A percentile compares a stretch with the other conserved stretches of the same genome.
Evolutionary conservation across 2,888 invertebrate species (phyloP).

Genomic region (Odontocerum albicorne): DNA sequence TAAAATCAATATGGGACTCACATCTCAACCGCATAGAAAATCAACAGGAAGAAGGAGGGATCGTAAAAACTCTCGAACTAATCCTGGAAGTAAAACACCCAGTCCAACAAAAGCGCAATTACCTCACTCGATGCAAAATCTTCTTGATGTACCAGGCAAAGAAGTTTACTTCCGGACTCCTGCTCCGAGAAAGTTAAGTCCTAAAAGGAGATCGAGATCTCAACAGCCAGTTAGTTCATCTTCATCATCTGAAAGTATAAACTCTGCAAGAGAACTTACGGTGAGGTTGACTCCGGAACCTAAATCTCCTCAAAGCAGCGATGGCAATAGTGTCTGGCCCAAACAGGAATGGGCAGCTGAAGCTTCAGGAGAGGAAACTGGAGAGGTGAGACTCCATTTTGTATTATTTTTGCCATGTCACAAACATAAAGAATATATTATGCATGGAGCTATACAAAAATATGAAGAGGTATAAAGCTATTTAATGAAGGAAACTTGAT

Average conservation of each 20-base stretch:
- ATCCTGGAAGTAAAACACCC: constrained; percentile 51
- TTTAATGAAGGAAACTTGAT: no score
- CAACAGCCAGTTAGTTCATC: constrained; percentile 57
- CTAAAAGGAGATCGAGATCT: constrained; percentile 58
- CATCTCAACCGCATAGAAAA: constrained; percentile 59
- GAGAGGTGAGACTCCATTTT: constrained; percentile 46
- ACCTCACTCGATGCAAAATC: constrained; percentile 59
- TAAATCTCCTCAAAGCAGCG: constrained; percentile 49
- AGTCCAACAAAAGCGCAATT: constrained; percentile 59
- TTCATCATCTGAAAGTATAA: constrained; percentile 62
- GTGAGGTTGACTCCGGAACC: constrained; percentile 40
- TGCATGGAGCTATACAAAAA: no score
- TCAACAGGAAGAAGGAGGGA: constrained; percentile 65
- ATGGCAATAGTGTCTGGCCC: constrained; percentile 45
- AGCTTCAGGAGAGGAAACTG: constrained; percentile 53
- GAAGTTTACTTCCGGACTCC: constrained; percentile 46
- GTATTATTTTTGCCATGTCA: no score
- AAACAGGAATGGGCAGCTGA: constrained; percentile 47
- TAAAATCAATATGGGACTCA: constrained; percentile 43
- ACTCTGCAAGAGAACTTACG: constrained; percentile 51
- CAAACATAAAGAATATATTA: no score
- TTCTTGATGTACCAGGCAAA: constrained; percentile 63
- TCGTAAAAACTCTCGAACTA: constrained; percentile 56
- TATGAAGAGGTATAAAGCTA: no score
- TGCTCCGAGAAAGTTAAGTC: constrained; percentile 56